Conservation (phyloP, 1,140 invertebrate species). For the Lepidurus apus region DNA sequence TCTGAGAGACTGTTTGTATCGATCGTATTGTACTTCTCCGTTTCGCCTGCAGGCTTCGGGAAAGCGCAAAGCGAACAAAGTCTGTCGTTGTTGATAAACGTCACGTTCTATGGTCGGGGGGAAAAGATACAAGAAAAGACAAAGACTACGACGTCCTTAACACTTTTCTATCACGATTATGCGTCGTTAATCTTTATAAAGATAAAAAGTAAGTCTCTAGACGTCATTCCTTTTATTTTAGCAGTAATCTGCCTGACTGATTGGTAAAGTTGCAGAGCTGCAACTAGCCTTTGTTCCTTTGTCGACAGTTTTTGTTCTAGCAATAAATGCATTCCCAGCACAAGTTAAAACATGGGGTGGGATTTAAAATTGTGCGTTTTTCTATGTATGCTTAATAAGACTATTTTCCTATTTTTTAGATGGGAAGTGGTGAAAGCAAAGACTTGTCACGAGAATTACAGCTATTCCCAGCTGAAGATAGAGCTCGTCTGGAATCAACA, state of each 20-base stretch:
- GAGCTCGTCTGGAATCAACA: background rate
- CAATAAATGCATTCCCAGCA: background rate
- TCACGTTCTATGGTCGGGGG: background rate
- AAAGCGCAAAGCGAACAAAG: background rate
- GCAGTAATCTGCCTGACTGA: too few species aligned
- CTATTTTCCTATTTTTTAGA: background rate
- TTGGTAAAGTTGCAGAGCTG: too few species aligned
- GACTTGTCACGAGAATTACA: conserved; percentile 21
- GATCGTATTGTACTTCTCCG: background rate
- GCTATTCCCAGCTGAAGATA: conserved; percentile 25
- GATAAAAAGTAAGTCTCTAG: too few species aligned
- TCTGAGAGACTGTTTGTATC: background rate
- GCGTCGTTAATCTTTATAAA: too few species aligned
- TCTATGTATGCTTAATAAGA: background rate
- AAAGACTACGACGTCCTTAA: too few species aligned
- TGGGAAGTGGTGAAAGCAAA: conserved; percentile 26
- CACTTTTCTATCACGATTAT: too few species aligned
- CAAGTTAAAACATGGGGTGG: background rate
- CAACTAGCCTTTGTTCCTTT: too few species aligned
- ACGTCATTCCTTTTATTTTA: too few species aligned
- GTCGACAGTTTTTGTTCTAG: too few species aligned
- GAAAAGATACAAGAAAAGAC: background rate
- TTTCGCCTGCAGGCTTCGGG: background rate
- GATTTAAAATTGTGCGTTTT: background rate
- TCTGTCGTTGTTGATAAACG: background rate